These are phyloP conservation scores for Tonatia bakeri DNA, from an alignment of 2,113 vertebrate genomes.

Conservation along the genomic window DNA sequence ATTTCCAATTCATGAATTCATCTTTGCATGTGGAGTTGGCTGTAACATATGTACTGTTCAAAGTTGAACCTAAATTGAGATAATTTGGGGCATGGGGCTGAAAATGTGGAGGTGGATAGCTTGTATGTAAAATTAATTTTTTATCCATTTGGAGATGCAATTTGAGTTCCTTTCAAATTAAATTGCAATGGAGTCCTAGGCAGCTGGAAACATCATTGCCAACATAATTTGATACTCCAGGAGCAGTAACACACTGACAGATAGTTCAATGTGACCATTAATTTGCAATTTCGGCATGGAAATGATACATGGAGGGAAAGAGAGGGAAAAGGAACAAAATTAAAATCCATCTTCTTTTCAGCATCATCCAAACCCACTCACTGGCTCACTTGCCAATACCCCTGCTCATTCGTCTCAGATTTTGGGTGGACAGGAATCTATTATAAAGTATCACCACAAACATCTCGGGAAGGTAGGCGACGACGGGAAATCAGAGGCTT, in stretches of 20 bases:
- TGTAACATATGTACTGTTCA: constrained; percentile 51
- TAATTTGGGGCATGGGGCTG: constrained; percentile 61
- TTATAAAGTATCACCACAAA: not conserved
- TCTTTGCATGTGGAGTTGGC: constrained; percentile 35
- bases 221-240: constrained; percentile 67
- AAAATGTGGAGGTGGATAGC: constrained; percentile 56
- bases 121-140: constrained; percentile 70
- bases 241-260: constrained; percentile 71
- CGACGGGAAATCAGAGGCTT: not conserved
- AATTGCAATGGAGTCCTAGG: constrained; percentile 68
- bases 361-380: constrained; percentile 25
- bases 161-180: constrained; percentile 72
- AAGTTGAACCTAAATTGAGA: constrained; percentile 66
- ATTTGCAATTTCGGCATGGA: constrained; percentile 73
- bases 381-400: not conserved
- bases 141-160: constrained; percentile 72
- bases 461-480: not conserved
- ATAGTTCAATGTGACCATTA: constrained; percentile 75
- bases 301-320: constrained; percentile 47
- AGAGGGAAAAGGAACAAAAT: constrained; percentile 68
- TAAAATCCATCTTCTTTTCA: constrained; percentile 81
- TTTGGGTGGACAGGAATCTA: not conserved
- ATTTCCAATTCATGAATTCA: constrained; percentile 59
- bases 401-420: constrained; percentile 34
- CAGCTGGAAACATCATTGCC: constrained; percentile 67